phyloP scores from a whole-genome alignment of 2,888 invertebrate species.

The Leucoptera coffeella region DNA sequence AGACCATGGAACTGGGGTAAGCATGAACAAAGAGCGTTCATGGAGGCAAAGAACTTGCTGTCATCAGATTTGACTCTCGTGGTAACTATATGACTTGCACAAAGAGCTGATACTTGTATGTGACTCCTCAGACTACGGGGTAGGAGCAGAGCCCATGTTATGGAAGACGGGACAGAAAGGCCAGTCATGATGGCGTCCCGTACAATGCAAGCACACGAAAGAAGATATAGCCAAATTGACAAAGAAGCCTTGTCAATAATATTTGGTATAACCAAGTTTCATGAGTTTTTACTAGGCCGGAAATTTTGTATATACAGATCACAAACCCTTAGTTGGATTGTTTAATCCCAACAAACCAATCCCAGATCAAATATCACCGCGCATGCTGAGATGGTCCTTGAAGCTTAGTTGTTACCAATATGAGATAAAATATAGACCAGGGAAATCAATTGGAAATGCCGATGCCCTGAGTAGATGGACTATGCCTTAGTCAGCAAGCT shows the following conservation, averaged over 20 bases:
- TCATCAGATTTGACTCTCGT: too few relatives aligned
- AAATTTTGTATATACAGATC: constrained; percentile 1
- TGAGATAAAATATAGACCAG: constrained; percentile 1
- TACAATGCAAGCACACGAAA: constrained; percentile 6
- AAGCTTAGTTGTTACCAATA: constrained; percentile 4
- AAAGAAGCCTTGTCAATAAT: constrained; percentile 14
- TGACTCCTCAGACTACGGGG: too few relatives aligned
- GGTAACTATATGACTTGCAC: neutral
- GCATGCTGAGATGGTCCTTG: constrained; percentile 6
- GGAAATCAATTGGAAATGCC: constrained; percentile 5
- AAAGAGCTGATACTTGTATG: neutral
- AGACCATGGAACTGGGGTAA: too few relatives aligned
- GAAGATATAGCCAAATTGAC: constrained; percentile 10
- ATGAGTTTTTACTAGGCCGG: constrained; percentile 6
- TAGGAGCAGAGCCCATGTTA: too few relatives aligned
- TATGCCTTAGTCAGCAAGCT: too few relatives aligned
- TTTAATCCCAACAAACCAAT: constrained; percentile 6
- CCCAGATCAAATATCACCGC: constrained; percentile 5
- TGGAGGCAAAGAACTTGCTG: too few relatives aligned
- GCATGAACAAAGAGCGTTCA: too few relatives aligned
- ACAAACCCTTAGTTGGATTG: constrained; percentile 5
- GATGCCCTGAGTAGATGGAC: constrained; percentile 3
- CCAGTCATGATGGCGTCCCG: constrained; percentile 1
- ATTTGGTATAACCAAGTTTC: constrained; percentile 16
- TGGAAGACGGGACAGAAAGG: constrained; percentile 7